phyloP scores from a whole-genome alignment of 2,888 invertebrate species.

The Terebella lapidaria region DNA sequence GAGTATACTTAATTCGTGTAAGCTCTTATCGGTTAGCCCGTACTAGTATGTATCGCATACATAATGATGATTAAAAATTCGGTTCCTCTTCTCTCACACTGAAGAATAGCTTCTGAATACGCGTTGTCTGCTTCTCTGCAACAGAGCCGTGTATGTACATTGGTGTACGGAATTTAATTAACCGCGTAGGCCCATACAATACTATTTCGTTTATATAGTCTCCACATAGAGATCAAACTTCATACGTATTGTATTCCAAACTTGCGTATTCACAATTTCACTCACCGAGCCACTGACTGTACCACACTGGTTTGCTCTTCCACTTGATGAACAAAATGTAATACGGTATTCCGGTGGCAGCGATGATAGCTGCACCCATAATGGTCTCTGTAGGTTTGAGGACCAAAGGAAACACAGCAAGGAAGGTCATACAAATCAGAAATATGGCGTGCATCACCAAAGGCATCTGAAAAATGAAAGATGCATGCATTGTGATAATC shows the following conservation, averaged over 20 bases:
- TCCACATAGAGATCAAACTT: not conserved
- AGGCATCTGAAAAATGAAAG: constrained; percentile 9
- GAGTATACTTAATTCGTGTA: no score
- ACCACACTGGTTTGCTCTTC: not conserved
- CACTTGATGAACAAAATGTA: constrained; percentile 12
- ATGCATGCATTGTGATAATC: not conserved
- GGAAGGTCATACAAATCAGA: not conserved
- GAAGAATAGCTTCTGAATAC: constrained; percentile 12
- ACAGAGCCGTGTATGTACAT: not conserved
- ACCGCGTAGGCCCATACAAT: not conserved
- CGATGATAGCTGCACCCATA: not conserved
- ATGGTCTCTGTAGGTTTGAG: constrained; percentile 5
- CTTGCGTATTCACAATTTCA: not conserved
- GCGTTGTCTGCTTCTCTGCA: constrained; percentile 6
- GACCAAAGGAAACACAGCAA: constrained; percentile 9
- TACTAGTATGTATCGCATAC: no score
- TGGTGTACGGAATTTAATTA: not conserved
- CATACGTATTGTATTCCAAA: not conserved
- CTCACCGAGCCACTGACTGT: not conserved
- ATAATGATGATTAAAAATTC: no score
- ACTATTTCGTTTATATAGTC: no score
- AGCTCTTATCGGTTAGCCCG: no score
- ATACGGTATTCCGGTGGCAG: constrained; percentile 3
- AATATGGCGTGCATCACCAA: constrained; percentile 5
- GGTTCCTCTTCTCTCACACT: constrained; percentile 3